Evolutionary conservation across 1,140 invertebrate species (phyloP).

Genomic region (Philopotamus ludificatus): DNA sequence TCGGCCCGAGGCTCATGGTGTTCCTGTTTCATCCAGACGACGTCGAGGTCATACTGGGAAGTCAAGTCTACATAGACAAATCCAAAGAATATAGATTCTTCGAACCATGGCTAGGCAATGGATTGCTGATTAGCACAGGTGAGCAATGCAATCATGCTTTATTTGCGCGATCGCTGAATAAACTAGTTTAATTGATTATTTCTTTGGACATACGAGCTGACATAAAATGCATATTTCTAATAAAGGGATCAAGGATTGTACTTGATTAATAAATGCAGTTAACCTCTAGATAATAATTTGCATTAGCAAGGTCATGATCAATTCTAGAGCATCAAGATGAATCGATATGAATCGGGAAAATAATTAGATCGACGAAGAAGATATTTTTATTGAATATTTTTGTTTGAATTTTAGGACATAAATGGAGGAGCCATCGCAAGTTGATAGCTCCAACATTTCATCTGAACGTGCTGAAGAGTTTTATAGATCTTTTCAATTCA

Average conservation of each 20-base stretch:
- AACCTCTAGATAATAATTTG: too few relatives aligned
- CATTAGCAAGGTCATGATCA: not conserved
- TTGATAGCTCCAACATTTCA: constrained; percentile 82
- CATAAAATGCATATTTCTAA: too few relatives aligned
- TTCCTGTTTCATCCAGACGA: constrained; percentile 73
- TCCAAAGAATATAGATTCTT: constrained; percentile 71
- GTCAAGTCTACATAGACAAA: constrained; percentile 74
- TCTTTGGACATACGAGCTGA: not conserved
- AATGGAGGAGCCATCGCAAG: constrained; percentile 79
- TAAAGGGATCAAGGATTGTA: constrained; percentile 15
- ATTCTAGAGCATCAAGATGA: not conserved
- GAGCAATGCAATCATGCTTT: too few relatives aligned
- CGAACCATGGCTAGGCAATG: constrained; percentile 73
- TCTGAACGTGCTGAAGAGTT: constrained; percentile 77
- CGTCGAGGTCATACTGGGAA: constrained; percentile 71
- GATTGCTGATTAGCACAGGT: constrained; percentile 74
- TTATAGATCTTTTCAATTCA: constrained; percentile 78
- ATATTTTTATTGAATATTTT: too few relatives aligned
- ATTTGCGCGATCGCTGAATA: too few relatives aligned
- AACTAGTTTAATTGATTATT: not conserved
- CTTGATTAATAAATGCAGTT: too few relatives aligned
- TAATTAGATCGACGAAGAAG: too few relatives aligned
- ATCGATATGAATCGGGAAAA: too few relatives aligned
- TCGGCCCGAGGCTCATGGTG: constrained; percentile 69
- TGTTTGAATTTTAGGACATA: constrained; percentile 61